A percentile compares a stretch with the other conserved stretches of the same genome.
Conservation (phyloP, 2,888 invertebrate genomes). For the Teinopalpus imperialis region DNA sequence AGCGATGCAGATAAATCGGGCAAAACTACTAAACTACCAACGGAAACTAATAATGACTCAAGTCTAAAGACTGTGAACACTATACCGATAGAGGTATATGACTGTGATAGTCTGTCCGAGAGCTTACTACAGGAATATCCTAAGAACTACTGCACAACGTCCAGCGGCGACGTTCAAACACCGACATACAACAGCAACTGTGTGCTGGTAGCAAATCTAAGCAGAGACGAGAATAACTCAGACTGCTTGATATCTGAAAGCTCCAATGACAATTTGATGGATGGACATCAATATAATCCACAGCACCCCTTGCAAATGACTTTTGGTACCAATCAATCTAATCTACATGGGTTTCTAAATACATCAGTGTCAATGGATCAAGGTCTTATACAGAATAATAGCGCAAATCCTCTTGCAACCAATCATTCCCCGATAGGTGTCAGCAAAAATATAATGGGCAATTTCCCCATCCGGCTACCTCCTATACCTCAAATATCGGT, state of each 20-base stretch:
- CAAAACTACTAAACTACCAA: constrained; percentile 36
- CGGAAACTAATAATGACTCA: constrained; percentile 45
- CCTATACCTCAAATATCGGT: constrained; percentile 55
- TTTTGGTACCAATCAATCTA: constrained; percentile 54
- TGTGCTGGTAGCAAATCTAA: constrained; percentile 55
- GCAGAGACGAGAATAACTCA: constrained; percentile 67
- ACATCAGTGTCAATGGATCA: constrained; percentile 60
- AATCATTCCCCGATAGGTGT: constrained; percentile 54
- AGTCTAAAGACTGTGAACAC: constrained; percentile 51
- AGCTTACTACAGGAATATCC: constrained; percentile 57
- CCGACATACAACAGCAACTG: constrained; percentile 41
- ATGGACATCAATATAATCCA: constrained; percentile 54
- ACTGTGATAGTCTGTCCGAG: constrained; percentile 69
- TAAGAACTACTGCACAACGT: constrained; percentile 52
- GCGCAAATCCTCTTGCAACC: constrained; percentile 52
- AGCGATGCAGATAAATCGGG: constrained; percentile 50
- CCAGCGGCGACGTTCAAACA: constrained; percentile 44
- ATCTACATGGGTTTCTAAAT: constrained; percentile 60
- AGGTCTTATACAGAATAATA: constrained; percentile 53
- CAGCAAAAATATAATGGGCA: constrained; percentile 65
- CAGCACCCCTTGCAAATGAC: constrained; percentile 54
- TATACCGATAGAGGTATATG: constrained; percentile 69
- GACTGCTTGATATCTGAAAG: constrained; percentile 67
- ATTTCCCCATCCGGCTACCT: constrained; percentile 67
- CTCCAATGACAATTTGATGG: constrained; percentile 58